Evolutionary conservation across 1,140 invertebrate genomes (phyloP).

Genomic region (Hypsibius dujardini): DNA sequence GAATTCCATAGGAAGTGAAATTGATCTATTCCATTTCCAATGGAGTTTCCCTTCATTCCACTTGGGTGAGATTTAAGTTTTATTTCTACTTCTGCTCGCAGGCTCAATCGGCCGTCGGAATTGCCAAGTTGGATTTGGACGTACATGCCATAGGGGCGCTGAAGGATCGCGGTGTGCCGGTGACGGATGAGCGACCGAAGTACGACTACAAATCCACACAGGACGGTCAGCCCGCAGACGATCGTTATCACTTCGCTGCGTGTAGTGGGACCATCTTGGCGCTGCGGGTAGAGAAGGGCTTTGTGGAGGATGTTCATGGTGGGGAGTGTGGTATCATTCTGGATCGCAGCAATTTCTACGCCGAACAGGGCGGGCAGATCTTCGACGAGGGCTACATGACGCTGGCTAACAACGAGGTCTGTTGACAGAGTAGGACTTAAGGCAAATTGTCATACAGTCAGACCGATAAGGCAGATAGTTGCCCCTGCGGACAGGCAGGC

Average conservation of each 20-base stretch:
- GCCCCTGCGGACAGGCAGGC: no score
- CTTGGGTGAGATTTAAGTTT: no score
- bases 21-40: no score
- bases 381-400: conserved; percentile 88
- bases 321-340: conserved; percentile 80
- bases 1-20: no score
- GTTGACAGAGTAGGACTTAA: conserved; percentile 9
- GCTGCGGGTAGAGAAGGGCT: conserved; percentile 55
- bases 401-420: conserved; percentile 58
- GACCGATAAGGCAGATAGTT: no score
- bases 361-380: conserved; percentile 95
- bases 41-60: no score
- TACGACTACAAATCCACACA: conserved; percentile 62
- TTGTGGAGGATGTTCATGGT: conserved; percentile 65
- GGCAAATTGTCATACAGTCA: no score
- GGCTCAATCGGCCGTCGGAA: neutral
- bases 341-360: conserved; percentile 58
- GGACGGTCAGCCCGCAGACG: conserved; percentile 37
- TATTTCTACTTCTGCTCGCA: neutral
- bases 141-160: conserved; percentile 86
- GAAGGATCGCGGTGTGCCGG: conserved; percentile 50
- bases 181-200: conserved; percentile 77
- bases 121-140: conserved; percentile 47
- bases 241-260: conserved; percentile 44
- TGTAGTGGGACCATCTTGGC: conserved; percentile 39